Conservation (phyloP, 2,888 invertebrate species). For the Mimachlamys varia region DNA sequence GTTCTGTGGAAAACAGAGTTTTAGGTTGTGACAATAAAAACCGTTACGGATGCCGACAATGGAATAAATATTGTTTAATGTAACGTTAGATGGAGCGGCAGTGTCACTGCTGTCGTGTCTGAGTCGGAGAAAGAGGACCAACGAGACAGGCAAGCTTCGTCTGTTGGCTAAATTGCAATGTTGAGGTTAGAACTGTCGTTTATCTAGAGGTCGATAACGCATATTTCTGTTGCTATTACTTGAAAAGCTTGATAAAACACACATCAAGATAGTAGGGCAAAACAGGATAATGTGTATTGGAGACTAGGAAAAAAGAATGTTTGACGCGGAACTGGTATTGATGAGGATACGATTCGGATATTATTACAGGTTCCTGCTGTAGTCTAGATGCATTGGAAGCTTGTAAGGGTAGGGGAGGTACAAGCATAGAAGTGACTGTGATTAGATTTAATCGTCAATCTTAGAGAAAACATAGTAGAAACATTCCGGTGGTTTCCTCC, state of each 20-base stretch:
- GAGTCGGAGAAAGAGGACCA: slow-evolving; percentile 1
- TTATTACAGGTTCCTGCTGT: not conserved
- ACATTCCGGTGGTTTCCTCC: not conserved
- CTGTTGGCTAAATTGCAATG: not conserved
- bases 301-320: not conserved
- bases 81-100: not conserved
- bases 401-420: not conserved
- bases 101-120: not conserved
- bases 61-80: not conserved
- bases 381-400: not conserved
- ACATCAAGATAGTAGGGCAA: not conserved
- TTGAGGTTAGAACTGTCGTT: not conserved
- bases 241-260: slow-evolving; percentile 34
- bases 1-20: not conserved
- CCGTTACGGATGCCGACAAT: not conserved
- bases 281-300: not conserved
- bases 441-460: not conserved
- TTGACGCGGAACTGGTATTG: not conserved
- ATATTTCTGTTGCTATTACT: slow-evolving; percentile 33
- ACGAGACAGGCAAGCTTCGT: not conserved
- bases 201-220: slow-evolving; percentile 4
- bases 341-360: slow-evolving; percentile 5
- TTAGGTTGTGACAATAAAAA: not conserved
- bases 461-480: not conserved
- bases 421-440: not conserved